These are phyloP conservation scores for Anas platyrhynchos DNA, from an alignment of 2,113 vertebrate species.

Conservation along the genomic window DNA sequence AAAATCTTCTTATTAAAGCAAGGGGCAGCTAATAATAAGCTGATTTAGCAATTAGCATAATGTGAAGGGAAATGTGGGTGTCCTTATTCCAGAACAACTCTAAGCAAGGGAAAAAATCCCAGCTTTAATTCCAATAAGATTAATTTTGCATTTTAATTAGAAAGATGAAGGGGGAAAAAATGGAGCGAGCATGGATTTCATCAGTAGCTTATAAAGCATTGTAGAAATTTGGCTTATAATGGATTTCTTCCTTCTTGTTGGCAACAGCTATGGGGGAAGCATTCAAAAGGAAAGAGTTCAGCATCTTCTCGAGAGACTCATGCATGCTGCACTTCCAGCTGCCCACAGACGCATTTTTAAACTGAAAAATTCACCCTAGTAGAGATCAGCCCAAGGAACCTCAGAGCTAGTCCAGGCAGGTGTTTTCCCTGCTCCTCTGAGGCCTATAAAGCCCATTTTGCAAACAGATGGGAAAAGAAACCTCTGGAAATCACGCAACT, in stretches of 20 bases:
- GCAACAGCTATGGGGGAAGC: neutral
- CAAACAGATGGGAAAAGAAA: neutral
- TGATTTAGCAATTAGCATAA: neutral
- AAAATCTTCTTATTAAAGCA: neutral
- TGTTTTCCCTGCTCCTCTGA: neutral
- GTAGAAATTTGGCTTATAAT: neutral
- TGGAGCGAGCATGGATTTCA: neutral
- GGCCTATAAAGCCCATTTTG: neutral
- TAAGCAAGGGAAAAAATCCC: neutral
- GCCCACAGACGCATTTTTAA: neutral
- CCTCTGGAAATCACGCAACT: neutral
- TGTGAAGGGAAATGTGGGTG: neutral
- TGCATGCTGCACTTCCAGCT: fast-evolving
- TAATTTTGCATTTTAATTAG: constrained; percentile 25
- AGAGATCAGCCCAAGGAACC: neutral
- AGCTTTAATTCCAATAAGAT: neutral
- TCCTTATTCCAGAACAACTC: neutral
- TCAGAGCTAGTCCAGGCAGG: neutral
- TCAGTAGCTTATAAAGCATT: neutral
- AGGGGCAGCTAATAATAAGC: neutral
- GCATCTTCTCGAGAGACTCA: neutral
- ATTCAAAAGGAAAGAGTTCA: neutral
- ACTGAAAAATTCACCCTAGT: neutral
- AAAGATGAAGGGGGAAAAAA: neutral
- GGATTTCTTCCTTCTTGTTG: neutral